phyloP scores from a whole-genome alignment of 2,113 vertebrate genomes.

The Morone saxatilis region DNA sequence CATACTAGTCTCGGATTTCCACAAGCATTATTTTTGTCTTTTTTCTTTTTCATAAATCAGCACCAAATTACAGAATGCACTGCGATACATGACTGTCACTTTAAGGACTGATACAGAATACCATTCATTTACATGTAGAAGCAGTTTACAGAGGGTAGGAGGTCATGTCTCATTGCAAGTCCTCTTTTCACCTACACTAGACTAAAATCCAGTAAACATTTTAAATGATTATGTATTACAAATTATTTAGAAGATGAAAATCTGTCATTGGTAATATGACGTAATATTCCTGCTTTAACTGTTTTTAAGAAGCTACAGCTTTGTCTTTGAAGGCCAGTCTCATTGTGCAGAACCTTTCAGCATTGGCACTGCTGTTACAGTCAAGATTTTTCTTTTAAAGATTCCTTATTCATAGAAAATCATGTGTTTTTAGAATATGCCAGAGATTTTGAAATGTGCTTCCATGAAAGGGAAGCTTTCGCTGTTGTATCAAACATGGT shows the following conservation, averaged over 20 bases:
- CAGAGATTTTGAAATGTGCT: background rate
- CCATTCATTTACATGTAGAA: background rate
- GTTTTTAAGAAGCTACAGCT: background rate
- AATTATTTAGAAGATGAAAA: background rate
- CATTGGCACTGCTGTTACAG: background rate
- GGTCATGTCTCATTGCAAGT: background rate
- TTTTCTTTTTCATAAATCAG: background rate
- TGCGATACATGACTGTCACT: background rate
- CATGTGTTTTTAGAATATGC: slow-evolving; percentile 13
- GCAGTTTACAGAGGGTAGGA: background rate
- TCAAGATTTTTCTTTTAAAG: background rate
- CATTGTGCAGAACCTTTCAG: background rate
- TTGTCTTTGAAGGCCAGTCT: background rate
- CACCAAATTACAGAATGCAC: background rate
- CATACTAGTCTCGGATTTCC: background rate
- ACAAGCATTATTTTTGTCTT: background rate
- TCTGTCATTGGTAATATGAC: background rate
- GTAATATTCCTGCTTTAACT: background rate
- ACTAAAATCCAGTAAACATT: background rate
- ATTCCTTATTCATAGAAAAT: background rate
- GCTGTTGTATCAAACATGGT: background rate
- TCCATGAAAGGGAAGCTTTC: too few relatives aligned
- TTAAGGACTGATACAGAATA: background rate
- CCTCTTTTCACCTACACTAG: background rate
- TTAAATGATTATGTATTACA: background rate